A percentile compares a stretch with the other conserved stretches of the same genome.
Evolutionary conservation across 2,888 invertebrate genomes (phyloP).

Genomic region (Uropetala carovei): DNA sequence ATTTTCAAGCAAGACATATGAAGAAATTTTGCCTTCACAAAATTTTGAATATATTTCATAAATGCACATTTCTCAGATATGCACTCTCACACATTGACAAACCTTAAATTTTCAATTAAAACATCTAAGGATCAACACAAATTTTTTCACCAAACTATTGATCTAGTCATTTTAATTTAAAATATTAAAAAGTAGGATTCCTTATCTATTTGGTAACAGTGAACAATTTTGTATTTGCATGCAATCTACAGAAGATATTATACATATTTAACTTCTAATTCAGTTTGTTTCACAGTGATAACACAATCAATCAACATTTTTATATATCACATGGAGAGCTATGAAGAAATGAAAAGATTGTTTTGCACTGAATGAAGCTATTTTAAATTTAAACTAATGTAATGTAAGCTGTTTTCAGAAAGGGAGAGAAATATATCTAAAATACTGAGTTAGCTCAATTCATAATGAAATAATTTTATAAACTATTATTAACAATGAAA

Average conservation of each 20-base stretch:
- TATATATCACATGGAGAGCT: constrained; percentile 51
- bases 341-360: constrained; percentile 47
- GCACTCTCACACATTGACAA: constrained; percentile 43
- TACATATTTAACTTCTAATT: constrained; percentile 20
- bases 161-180: not conserved
- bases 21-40: constrained; percentile 31
- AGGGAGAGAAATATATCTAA: constrained; percentile 49
- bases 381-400: constrained; percentile 51
- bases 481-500: constrained; percentile 48
- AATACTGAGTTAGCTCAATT: constrained; percentile 57
- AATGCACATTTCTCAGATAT: constrained; percentile 53
- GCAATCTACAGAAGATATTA: constrained; percentile 23
- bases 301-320: constrained; percentile 16
- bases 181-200: not conserved
- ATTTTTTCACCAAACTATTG: constrained; percentile 26
- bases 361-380: constrained; percentile 55
- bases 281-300: constrained; percentile 8
- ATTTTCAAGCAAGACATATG: constrained; percentile 54
- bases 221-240: constrained; percentile 35
- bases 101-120: not conserved
- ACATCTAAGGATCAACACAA: not conserved
- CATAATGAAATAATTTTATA: constrained; percentile 51
- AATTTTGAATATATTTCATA: constrained; percentile 57
- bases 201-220: constrained; percentile 24
- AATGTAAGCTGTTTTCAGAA: constrained; percentile 13